These are phyloP conservation scores for Alviniconcha marisindica DNA, from an alignment of 1,140 invertebrate species.

Conservation along the genomic window DNA sequence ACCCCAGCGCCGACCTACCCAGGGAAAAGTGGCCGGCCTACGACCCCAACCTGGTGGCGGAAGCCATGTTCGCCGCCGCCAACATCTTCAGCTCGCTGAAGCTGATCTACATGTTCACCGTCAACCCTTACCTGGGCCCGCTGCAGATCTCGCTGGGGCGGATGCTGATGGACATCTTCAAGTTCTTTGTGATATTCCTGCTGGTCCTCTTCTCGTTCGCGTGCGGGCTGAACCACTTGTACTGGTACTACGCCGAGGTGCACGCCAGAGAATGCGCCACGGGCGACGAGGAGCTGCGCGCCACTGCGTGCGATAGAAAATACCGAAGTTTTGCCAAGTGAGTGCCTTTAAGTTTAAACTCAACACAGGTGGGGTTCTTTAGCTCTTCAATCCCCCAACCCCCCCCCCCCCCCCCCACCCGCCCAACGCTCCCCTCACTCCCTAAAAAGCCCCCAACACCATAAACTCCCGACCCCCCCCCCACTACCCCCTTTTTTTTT, in stretches of 20 bases:
- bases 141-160: conserved; percentile 96
- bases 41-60: conserved; percentile 95
- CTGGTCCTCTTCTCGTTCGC: conserved; percentile 98
- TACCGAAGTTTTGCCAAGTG: conserved; percentile 75
- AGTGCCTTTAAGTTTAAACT: too few relatives aligned
- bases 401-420: too few relatives aligned
- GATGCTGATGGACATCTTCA: conserved; percentile 99
- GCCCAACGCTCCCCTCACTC: too few relatives aligned
- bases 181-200: conserved; percentile 95
- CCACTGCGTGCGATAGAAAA: conserved; percentile 64
- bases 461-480: too few relatives aligned
- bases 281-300: conserved; percentile 33
- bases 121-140: conserved; percentile 98
- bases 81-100: conserved; percentile 98
- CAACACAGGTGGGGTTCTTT: too few relatives aligned
- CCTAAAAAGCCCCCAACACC: too few relatives aligned
- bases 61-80: conserved; percentile 94
- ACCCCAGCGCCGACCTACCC: conserved; percentile 81
- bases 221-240: conserved; percentile 94
- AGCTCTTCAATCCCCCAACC: too few relatives aligned
- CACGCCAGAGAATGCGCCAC: conserved; percentile 87
- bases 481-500: too few relatives aligned
- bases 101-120: conserved; percentile 99
- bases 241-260: conserved; percentile 98
- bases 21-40: conserved; percentile 93